Percentiles rank a stretch among this genome's conserved stretches.
These are phyloP conservation scores for Pseudachorutes palmiensis DNA, from an alignment of 1,140 invertebrate genomes.

Conservation along the genomic window DNA sequence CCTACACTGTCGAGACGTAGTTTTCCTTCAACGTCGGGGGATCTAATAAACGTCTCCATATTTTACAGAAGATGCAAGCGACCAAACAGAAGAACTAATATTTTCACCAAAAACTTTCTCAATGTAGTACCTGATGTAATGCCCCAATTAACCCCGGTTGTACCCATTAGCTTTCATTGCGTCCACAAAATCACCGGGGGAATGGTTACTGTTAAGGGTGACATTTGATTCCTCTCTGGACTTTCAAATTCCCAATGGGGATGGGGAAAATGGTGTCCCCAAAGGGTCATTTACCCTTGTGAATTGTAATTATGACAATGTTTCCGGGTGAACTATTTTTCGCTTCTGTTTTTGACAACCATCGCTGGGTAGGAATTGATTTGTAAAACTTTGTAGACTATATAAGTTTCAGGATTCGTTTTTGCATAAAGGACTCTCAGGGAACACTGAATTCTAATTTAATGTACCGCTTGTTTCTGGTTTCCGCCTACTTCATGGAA, in stretches of 20 bases:
- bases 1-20: neutral
- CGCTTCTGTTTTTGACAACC: no score
- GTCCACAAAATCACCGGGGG: no score
- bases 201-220: no score
- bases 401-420: neutral
- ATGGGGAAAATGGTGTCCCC: no score
- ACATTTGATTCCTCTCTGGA: no score
- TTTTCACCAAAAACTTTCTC: neutral
- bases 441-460: slow-evolving; percentile 2
- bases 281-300: no score
- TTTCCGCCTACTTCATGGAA: neutral
- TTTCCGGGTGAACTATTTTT: no score
- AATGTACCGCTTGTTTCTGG: neutral
- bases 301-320: no score
- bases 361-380: neutral
- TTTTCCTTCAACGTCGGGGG: neutral
- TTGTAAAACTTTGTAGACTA: neutral
- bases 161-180: no score
- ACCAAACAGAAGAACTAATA: neutral
- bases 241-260: no score
- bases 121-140: no score
- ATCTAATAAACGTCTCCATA: slow-evolving; percentile 1
- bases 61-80: neutral
- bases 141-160: no score
- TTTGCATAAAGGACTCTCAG: neutral